Conservation (phyloP, 2,888 invertebrate species). For the Leptarthrus brevirostris region DNA sequence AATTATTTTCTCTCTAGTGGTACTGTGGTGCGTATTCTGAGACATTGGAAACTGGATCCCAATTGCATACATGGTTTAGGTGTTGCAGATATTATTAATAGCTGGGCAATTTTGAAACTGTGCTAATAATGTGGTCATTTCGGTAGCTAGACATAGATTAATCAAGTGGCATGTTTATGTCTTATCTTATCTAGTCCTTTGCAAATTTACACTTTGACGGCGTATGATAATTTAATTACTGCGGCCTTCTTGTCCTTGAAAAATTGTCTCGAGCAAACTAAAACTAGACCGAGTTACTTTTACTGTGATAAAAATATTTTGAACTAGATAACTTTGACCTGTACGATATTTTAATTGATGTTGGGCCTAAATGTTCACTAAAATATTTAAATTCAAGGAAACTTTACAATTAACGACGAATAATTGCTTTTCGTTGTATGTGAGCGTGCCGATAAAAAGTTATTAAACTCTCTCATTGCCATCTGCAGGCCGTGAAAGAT, state of each 20-base stretch:
- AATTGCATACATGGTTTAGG: background rate
- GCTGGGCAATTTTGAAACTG: background rate
- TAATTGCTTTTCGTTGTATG: too few relatives aligned
- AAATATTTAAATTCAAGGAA: too few relatives aligned
- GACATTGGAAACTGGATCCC: slow-evolving; percentile 6
- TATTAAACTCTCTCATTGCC: too few relatives aligned
- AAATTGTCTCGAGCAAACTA: background rate
- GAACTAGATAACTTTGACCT: too few relatives aligned
- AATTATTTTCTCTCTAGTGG: background rate
- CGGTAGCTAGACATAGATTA: background rate
- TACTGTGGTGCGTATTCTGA: background rate
- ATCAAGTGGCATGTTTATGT: background rate
- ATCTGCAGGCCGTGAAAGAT: too few relatives aligned
- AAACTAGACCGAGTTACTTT: background rate
- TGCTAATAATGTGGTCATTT: background rate
- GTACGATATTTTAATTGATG: too few relatives aligned
- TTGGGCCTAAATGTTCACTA: too few relatives aligned
- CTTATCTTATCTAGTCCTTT: background rate
- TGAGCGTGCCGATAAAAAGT: too few relatives aligned
- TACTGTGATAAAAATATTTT: too few relatives aligned
- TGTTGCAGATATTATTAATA: background rate
- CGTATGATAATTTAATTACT: background rate
- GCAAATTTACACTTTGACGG: background rate
- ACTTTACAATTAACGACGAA: too few relatives aligned
- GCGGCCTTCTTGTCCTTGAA: background rate